phyloP scores from a whole-genome alignment of 1,140 invertebrate species.

The Notospermus geniculatus region DNA sequence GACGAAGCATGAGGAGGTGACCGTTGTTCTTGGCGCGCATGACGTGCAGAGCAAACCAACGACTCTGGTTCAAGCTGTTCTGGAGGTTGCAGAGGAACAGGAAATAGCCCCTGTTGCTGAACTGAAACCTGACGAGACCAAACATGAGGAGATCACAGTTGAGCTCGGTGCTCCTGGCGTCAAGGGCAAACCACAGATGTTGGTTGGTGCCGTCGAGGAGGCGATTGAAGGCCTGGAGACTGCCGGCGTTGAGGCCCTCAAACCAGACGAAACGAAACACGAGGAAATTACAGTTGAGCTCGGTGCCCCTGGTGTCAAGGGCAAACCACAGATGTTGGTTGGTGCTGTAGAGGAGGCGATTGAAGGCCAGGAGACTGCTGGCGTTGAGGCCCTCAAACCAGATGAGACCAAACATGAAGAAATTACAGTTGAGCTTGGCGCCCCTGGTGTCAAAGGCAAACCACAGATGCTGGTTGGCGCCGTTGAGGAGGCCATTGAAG shows the following conservation, averaged over 20 bases:
- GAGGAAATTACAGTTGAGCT: conserved; percentile 13
- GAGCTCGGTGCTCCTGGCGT: background rate
- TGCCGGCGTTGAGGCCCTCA: conserved; percentile 7
- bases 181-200: background rate
- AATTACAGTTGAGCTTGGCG: conserved; percentile 16
- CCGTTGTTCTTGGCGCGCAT: conserved; percentile 7
- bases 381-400: conserved; percentile 10
- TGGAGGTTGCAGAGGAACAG: conserved; percentile 10
- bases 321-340: conserved; percentile 1
- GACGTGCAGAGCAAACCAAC: conserved; percentile 18
- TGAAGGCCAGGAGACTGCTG: background rate
- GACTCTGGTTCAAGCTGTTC: conserved; percentile 8
- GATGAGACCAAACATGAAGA: conserved; percentile 12
- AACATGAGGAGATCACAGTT: conserved; percentile 6
- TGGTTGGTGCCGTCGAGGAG: conserved; percentile 4
- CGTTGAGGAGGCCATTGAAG: background rate
- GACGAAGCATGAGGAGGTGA: conserved; percentile 23
- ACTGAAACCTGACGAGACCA: background rate
- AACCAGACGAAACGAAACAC: conserved; percentile 19
- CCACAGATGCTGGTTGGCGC: background rate
- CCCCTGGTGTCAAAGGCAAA: background rate
- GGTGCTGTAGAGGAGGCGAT: background rate
- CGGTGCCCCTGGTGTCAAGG: conserved; percentile 9
- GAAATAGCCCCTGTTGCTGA: conserved; percentile 15
- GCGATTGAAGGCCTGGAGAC: background rate